Evolutionary conservation across 1,140 invertebrate genomes (phyloP).

Genomic region (Drosophila grimshawi): DNA sequence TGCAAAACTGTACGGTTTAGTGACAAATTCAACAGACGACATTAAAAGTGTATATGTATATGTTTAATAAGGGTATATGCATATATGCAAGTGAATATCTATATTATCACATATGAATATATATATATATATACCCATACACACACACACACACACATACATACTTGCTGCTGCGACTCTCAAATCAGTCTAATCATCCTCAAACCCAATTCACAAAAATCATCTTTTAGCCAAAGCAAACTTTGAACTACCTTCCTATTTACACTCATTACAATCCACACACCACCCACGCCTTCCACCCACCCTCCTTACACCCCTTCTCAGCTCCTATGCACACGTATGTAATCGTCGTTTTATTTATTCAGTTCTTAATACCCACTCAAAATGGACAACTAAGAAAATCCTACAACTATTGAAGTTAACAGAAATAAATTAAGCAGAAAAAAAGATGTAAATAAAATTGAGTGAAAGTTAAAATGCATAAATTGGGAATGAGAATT

Average conservation of each 20-base stretch:
- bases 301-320: background rate
- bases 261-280: background rate
- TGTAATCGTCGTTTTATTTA: constrained; percentile 25
- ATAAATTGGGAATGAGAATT: no score
- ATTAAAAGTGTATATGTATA: no score
- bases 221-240: constrained; percentile 17
- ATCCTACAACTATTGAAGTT: background rate
- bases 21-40: no score
- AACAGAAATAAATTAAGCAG: no score
- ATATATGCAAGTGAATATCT: background rate
- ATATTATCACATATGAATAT: constrained; percentile 6
- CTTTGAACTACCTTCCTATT: background rate
- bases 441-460: background rate
- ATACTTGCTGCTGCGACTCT: constrained; percentile 60
- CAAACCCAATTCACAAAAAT: background rate
- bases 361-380: constrained; percentile 3
- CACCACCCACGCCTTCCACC: background rate
- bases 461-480: background rate
- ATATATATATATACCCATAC: constrained; percentile 20
- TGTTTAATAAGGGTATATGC: no score
- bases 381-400: background rate
- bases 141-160: background rate
- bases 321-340: background rate
- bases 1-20: no score
- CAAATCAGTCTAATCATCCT: constrained; percentile 13